Conservation (phyloP, 1,140 invertebrate species). For the Brachionus koreanus region DNA sequence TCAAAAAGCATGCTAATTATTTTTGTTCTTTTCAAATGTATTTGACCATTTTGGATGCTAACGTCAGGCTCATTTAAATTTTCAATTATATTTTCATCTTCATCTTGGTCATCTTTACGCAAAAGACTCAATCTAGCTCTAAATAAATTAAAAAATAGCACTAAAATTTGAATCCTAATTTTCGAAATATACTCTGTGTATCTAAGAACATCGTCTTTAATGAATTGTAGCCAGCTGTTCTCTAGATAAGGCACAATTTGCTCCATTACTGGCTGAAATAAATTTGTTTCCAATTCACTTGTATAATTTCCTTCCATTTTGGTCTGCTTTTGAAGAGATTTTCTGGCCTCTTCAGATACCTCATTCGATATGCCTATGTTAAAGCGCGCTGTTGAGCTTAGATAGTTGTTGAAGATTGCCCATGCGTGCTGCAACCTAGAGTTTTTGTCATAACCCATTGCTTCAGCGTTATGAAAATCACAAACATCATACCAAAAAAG, state of each 20-base stretch:
- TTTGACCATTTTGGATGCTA: neutral
- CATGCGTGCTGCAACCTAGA: conserved; percentile 55
- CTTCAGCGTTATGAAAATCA: conserved; percentile 22
- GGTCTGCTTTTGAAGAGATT: neutral
- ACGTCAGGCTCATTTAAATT: neutral
- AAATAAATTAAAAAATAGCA: too few species aligned
- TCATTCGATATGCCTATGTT: conserved; percentile 8
- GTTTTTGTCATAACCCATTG: conserved; percentile 49
- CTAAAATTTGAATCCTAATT: neutral
- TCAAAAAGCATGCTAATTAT: neutral
- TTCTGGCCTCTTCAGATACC: neutral
- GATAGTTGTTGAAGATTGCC: conserved; percentile 55
- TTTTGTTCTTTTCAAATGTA: neutral
- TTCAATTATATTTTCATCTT: neutral
- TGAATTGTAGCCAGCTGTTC: conserved; percentile 53
- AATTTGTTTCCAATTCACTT: neutral
- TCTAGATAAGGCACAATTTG: conserved; percentile 51
- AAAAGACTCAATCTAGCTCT: neutral
- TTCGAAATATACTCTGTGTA: conserved; percentile 46
- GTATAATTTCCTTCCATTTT: neutral
- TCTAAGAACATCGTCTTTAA: conserved; percentile 56
- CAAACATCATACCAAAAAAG: conserved; percentile 43
- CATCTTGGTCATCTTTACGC: neutral
- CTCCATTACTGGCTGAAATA: conserved; percentile 45
- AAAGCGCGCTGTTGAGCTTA: conserved; percentile 46